Evolutionary conservation across 2,113 vertebrate species (phyloP), one percentile per base, ranked within the genome.

Genomic region (Sturnus vulgaris): DNA sequence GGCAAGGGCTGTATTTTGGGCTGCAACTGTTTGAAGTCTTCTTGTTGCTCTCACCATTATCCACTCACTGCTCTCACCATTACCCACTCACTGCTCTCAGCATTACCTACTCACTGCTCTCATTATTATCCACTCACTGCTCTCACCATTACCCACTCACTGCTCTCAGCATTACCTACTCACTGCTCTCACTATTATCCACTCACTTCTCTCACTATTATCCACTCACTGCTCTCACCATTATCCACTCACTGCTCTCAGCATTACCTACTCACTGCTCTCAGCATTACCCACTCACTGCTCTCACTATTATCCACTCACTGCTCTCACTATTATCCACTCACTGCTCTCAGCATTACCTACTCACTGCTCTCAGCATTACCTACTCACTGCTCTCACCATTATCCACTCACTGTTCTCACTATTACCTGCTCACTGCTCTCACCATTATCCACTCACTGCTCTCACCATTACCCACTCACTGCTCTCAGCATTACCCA

Each of bases 41-140:
- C 35, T 82, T 1, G 0, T 24, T 44, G 63, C 40, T 64, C 8
- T 31, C 22, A 4, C 7, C 9, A 7, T 27, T 15, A 61, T 27
- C 44, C 35, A 25, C 37, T 70, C 8, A 0, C 7, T 55, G n/a
- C 42, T 23, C 20, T 31, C n/a, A 47, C 44, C 46, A 47, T 47
- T 22, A 47, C 4, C 23, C 23, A 49, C 47, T 49, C 47, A 49
- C 23, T 44, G 61, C 37, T 60, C 8, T 40, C 22, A 2, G 12
- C 4, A 3, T 35, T 16, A 78, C 47, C 50, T 7, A 31, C 37
- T 69, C 9, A 0, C 11, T 42, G 55, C 40, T 59, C 9, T 28
- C 20, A 4, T 7, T 8, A 7, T 27, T 12, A 57, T 7, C 21
- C 47, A 23, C 47, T 23, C 47, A 47, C 47, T 44, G 61, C 40